Percentiles rank a stretch among this genome's conserved stretches.
phyloP scores from a whole-genome alignment of 2,113 vertebrate species.

The Emydura subglobosa region DNA sequence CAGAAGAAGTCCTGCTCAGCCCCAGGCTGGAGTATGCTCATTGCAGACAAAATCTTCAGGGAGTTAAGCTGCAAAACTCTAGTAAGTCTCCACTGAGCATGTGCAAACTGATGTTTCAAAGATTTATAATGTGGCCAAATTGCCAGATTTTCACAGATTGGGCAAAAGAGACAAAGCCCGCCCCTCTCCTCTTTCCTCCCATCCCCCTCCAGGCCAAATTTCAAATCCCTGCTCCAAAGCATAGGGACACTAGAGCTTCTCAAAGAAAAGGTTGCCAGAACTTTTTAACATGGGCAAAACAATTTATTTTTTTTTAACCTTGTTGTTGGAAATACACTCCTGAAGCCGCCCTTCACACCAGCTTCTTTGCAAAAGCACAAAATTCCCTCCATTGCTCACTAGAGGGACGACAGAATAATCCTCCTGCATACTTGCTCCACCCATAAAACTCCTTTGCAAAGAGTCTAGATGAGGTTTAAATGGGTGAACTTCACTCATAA shows the following conservation, averaged over 20 bases:
- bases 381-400: neutral
- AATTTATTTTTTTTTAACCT: too few species aligned
- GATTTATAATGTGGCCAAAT: neutral
- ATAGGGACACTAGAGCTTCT: too few species aligned
- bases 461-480: neutral
- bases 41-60: neutral
- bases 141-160: neutral
- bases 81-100: neutral
- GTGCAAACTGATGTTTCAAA: neutral
- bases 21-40: neutral
- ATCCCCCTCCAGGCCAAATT: neutral
- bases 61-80: neutral
- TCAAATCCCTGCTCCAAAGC: neutral
- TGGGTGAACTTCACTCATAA: neutral
- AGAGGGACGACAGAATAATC: neutral
- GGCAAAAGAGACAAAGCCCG: neutral
- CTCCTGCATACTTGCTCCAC: neutral
- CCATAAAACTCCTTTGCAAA: neutral
- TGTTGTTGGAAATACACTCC: neutral
- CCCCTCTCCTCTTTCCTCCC: too few species aligned
- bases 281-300: neutral
- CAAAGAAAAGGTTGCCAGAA: neutral
- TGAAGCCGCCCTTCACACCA: neutral
- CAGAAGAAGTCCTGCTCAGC: neutral
- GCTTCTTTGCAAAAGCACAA: neutral